These are phyloP conservation scores for Oryzias sinensis DNA, from an alignment of 2,797 vertebrate genomes.

Conservation along the genomic window DNA sequence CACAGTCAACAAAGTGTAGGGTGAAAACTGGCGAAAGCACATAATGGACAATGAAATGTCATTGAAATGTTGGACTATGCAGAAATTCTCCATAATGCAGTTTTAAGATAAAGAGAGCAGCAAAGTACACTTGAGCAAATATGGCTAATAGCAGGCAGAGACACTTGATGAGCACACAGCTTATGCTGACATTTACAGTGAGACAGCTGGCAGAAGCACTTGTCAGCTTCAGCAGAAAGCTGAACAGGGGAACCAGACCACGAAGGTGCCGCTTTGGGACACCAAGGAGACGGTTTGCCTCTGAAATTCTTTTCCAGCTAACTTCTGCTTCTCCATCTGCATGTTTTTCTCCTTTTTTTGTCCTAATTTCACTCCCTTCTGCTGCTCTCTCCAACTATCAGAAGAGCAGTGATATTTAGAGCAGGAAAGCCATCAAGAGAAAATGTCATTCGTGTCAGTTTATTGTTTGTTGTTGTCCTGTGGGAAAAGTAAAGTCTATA, in stretches of 20 bases:
- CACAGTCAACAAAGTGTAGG: no score
- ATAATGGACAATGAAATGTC: no score
- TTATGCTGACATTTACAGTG: conserved; percentile 1
- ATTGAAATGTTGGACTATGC: no score
- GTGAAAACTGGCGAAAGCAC: no score
- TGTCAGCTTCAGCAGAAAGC: conserved; percentile 7
- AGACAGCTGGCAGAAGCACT: not conserved
- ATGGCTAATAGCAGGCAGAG: not conserved
- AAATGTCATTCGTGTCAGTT: conserved; percentile 14
- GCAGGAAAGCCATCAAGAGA: not conserved
- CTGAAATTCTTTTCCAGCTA: no score
- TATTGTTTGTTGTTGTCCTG: conserved; percentile 10
- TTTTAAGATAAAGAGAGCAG: no score
- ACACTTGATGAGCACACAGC: not conserved
- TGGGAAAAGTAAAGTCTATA: not conserved
- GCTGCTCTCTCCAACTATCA: conserved; percentile 1
- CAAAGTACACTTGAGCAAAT: no score
- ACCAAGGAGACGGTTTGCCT: no score
- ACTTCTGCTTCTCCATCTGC: no score
- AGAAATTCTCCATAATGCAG: no score
- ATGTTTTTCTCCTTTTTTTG: no score
- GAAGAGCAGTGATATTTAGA: not conserved
- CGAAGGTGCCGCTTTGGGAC: not conserved
- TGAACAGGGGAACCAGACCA: conserved; percentile 5
- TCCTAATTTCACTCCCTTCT: not conserved